Evolutionary conservation across 2,113 vertebrate genomes (phyloP).

Genomic region (Muscicapa adusta): DNA sequence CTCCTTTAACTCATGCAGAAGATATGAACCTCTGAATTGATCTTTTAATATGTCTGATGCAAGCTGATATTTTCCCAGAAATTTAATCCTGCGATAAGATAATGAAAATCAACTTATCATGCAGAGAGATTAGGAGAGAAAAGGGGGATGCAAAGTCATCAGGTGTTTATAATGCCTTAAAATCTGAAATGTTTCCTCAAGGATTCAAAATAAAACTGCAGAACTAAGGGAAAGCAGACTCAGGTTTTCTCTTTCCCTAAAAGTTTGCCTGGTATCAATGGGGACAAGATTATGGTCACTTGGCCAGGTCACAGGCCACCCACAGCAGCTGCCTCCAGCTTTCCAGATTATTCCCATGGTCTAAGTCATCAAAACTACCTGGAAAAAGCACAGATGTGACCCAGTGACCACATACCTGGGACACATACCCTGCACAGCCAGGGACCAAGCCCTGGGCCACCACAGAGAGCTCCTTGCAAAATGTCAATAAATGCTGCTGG

Average conservation of each 20-base stretch:
- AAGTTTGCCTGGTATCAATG: background rate
- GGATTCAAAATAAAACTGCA: background rate
- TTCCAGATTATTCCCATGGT: background rate
- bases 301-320: background rate
- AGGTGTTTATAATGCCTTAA: background rate
- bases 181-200: background rate
- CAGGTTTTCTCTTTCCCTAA: background rate
- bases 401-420: background rate
- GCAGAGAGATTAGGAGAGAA: background rate
- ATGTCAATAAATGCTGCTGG: background rate
- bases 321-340: background rate
- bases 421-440: background rate
- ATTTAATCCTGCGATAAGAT: background rate
- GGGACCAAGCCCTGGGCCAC: background rate
- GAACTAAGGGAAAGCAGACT: background rate
- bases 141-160: background rate
- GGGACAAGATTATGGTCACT: background rate
- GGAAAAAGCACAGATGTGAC: background rate
- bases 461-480: background rate
- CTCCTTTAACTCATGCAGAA: background rate
- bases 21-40: background rate
- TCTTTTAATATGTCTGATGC: background rate
- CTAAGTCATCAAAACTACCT: background rate
- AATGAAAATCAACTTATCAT: background rate
- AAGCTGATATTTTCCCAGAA: background rate